Evolutionary conservation across 2,113 vertebrate genomes (phyloP), one percentile per base, ranked within the genome.

Genomic region (Lepus europaeus): DNA sequence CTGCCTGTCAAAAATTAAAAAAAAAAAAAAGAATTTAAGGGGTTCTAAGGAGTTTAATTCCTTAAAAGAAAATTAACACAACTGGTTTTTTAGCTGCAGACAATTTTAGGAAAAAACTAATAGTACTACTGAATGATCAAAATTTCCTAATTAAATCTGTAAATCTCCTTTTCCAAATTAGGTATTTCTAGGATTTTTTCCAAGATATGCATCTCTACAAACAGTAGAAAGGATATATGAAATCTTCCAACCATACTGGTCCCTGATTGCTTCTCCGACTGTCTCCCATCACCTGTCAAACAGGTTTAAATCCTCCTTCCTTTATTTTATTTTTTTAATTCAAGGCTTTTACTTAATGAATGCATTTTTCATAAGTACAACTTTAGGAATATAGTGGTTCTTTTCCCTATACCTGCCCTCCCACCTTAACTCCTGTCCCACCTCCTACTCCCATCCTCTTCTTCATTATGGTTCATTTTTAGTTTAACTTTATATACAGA

Each of bases 61-160:
- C 86, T 95, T 96, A 96, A 97, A 59, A 97, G 82, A 96, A 97
- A 97, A 96, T 94, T 8, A 97, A 94, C 61, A n/a, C 6, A 36
- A 94, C 79, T 74, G n/a, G 20, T 96, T 96, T 81, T 95, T 92
- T 95, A 97, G 91, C 29, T 83, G 73, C n/a, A 81, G 88, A 56
- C 0, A 7, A 85, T 36, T 92, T 68, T 13, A 92, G 68, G 27
- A 87, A 61, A 95, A 91, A 93, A 91, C 0, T 6, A 90, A 76
- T 19, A 39, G 22, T 59, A 53, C 17, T 39, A 73, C 2, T 73
- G 33, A 87, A 61, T 80, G 27, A 84, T 61, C 45, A 84, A 76
- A 87, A 16, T 76, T 79, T 64, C 25, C n/a, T n/a, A 27, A 45
- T 49, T n/a, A 87, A 84, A 72, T 64, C 33, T 29, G 4, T 66